These are phyloP conservation scores for Pristionchus japonicus DNA, from an alignment of 2,888 invertebrate genomes.

Conservation along the genomic window DNA sequence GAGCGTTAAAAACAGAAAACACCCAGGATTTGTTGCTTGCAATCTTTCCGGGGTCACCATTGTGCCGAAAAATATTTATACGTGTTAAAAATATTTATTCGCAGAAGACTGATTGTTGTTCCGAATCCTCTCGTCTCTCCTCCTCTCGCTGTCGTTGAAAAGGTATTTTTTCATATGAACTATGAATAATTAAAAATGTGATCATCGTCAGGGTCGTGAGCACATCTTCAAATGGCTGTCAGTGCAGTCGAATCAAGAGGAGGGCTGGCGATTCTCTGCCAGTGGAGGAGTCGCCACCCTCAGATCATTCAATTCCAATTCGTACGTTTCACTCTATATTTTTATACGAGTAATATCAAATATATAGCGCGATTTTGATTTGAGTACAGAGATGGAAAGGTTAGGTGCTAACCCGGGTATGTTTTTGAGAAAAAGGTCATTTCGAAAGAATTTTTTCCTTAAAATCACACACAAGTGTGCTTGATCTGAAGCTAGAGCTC, in stretches of 20 bases:
- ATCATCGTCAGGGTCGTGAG: slow-evolving; percentile 46
- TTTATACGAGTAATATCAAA: no score
- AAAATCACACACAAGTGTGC: no score
- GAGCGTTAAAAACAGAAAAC: background rate
- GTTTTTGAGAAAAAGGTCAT: no score
- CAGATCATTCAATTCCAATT: slow-evolving; percentile 35
- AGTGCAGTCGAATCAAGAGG: background rate
- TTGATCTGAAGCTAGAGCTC: no score
- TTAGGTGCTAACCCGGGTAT: no score
- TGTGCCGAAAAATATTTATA: background rate
- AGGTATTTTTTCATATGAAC: slow-evolving; percentile 14
- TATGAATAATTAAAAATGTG: no score
- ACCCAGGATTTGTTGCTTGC: background rate
- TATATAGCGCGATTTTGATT: no score
- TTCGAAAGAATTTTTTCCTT: no score
- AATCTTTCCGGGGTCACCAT: background rate
- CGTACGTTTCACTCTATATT: slow-evolving; percentile 2
- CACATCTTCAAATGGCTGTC: slow-evolving; percentile 46
- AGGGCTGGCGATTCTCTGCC: slow-evolving; percentile 42
- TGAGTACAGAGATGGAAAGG: no score
- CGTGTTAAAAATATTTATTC: no score
- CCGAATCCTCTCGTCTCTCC: slow-evolving; percentile 34
- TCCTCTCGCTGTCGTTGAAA: slow-evolving; percentile 7
- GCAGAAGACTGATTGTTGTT: background rate
- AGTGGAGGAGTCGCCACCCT: slow-evolving; percentile 37